Conservation (phyloP, 2,797 vertebrate genomes). For the Babyrousa celebensis region DNA sequence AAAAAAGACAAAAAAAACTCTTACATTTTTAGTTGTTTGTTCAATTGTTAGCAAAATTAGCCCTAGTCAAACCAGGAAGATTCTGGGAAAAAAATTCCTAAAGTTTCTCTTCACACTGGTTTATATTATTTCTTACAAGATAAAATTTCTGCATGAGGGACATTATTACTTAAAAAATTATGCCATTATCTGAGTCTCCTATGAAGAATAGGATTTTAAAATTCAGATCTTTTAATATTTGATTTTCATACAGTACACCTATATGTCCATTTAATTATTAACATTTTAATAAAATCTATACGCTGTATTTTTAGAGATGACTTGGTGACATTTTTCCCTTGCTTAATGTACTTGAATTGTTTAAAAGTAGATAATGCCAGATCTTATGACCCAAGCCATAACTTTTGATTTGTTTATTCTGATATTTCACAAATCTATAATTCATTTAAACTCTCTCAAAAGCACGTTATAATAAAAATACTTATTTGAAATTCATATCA, state of each 20-base stretch:
- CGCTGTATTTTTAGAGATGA: constrained; percentile 15
- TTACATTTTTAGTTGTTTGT: constrained; percentile 32
- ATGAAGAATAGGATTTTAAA: constrained; percentile 24
- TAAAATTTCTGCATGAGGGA: neutral
- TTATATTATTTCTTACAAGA: constrained; percentile 43
- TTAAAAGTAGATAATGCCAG: neutral
- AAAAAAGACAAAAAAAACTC: too few species aligned
- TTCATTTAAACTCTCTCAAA: constrained; percentile 51
- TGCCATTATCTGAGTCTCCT: neutral
- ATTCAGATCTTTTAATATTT: constrained; percentile 4
- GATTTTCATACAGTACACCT: constrained; percentile 23
- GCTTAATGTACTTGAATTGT: neutral
- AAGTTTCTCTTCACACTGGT: neutral
- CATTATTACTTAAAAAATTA: constrained; percentile 26
- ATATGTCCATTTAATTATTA: constrained; percentile 21
- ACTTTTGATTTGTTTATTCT: constrained; percentile 35
- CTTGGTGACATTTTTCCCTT: neutral
- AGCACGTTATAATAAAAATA: constrained; percentile 9
- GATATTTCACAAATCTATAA: constrained; percentile 54
- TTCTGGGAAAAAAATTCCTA: neutral
- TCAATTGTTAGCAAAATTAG: constrained; percentile 25
- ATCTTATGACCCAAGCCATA: constrained; percentile 32
- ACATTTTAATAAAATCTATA: constrained; percentile 40
- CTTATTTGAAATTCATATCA: constrained; percentile 39
- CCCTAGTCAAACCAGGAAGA: neutral